Evolutionary conservation across 2,113 vertebrate species (phyloP).

Genomic region (Sinocyclocheilus anshuiensis): DNA sequence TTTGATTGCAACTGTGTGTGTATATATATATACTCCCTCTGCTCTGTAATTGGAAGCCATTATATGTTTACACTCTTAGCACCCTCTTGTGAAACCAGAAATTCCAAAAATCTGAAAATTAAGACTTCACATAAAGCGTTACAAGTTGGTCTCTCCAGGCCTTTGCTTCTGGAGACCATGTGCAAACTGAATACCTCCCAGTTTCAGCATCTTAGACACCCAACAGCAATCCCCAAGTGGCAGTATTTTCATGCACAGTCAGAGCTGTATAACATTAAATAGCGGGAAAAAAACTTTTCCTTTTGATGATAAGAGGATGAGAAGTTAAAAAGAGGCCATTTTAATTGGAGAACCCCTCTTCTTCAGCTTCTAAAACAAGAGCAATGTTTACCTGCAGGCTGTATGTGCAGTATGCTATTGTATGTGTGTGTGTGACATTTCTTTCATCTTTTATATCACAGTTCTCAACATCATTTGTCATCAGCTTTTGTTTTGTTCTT

Average conservation of each 20-base stretch:
- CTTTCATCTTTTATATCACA: slow-evolving; percentile 35
- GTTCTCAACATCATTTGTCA: slow-evolving; percentile 25
- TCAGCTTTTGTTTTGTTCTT: slow-evolving; percentile 24
- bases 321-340: background rate
- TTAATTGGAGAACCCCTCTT: background rate
- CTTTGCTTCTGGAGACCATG: background rate
- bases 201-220: background rate
- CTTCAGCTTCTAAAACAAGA: background rate
- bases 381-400: slow-evolving; percentile 19
- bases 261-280: background rate
- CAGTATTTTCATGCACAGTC: background rate
- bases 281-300: background rate
- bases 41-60: no score
- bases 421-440: background rate
- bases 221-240: background rate
- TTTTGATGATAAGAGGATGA: slow-evolving; percentile 21
- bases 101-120: background rate
- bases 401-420: slow-evolving; percentile 10
- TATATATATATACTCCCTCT: no score
- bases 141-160: background rate
- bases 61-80: no score
- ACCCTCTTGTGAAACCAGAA: background rate
- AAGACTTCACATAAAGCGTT: background rate
- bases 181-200: slow-evolving; percentile 1
- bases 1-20: no score